A percentile compares a stretch with the other conserved stretches of the same genome.
Conservation (phyloP, 2,888 invertebrate species). For the Eurytoma californica region DNA sequence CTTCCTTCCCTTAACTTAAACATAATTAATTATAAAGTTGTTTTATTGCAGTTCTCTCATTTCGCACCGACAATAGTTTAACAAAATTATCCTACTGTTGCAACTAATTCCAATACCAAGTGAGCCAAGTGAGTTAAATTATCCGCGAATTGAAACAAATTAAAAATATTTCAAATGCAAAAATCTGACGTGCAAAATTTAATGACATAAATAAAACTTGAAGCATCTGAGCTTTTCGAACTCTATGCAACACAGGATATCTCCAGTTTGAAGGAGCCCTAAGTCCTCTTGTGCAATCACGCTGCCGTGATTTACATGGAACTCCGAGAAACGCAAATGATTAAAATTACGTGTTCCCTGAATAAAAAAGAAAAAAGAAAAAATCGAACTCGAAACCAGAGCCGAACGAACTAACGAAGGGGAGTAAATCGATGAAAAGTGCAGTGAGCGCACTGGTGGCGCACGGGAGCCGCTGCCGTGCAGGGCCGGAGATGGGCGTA, state of each 20-base stretch:
- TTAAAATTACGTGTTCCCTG: slow-evolving; percentile 15
- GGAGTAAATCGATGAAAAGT: slow-evolving; percentile 43
- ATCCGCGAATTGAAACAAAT: too few species aligned
- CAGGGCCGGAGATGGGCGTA: not conserved
- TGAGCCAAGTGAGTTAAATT: too few species aligned
- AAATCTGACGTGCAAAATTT: not conserved
- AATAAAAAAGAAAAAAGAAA: not conserved
- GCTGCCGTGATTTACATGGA: too few species aligned
- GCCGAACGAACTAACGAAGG: not conserved
- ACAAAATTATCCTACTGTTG: slow-evolving; percentile 30
- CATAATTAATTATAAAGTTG: slow-evolving; percentile 43
- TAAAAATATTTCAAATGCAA: not conserved
- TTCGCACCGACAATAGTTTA: slow-evolving; percentile 30
- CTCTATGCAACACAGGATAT: not conserved
- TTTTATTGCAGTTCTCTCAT: slow-evolving; percentile 28
- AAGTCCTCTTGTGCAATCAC: too few species aligned
- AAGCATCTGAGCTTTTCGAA: not conserved
- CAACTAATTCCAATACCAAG: not conserved
- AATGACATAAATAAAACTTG: not conserved
- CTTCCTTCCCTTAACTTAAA: slow-evolving; percentile 26
- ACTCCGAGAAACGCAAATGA: not conserved
- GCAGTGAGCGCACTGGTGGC: not conserved
- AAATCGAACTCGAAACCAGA: not conserved
- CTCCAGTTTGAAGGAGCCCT: too few species aligned
- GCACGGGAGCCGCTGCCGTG: not conserved